phyloP scores from a whole-genome alignment of 2,113 vertebrate genomes.

The Lepus timidus region DNA sequence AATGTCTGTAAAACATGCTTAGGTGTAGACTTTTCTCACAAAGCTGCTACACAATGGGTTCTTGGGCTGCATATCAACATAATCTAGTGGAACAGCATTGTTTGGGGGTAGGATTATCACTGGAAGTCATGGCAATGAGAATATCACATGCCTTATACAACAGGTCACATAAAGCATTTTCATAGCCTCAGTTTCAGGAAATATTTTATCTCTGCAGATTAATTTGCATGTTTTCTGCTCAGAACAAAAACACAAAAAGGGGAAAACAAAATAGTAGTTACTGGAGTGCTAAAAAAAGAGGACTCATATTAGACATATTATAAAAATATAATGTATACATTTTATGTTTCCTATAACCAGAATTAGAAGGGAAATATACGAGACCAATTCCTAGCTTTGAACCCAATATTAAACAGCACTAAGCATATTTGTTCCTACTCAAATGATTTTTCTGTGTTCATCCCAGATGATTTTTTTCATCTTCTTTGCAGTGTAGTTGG shows the following conservation, averaged over 20 bases:
- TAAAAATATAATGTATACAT: background rate
- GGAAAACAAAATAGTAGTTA: background rate
- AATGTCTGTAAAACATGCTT: background rate
- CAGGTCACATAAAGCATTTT: background rate
- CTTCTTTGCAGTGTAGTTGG: background rate
- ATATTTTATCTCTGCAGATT: background rate
- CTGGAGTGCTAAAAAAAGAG: background rate
- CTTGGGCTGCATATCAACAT: background rate
- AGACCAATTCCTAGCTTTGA: background rate
- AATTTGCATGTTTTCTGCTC: conserved; percentile 1
- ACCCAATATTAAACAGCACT: fast-evolving
- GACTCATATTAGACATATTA: background rate
- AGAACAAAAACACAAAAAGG: background rate
- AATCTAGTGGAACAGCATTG: background rate
- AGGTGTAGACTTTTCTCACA: background rate
- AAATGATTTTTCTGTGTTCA: background rate
- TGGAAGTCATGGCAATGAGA: background rate
- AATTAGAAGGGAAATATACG: background rate
- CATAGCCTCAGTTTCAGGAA: background rate
- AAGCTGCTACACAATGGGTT: background rate
- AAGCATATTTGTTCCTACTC: background rate
- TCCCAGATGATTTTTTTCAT: background rate
- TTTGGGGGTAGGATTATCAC: background rate
- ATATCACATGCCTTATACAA: background rate
- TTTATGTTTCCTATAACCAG: background rate